Evolutionary conservation across 2,888 invertebrate genomes (phyloP), one percentile per base, ranked within the genome.

Genomic region (Drosophila meridiana): DNA sequence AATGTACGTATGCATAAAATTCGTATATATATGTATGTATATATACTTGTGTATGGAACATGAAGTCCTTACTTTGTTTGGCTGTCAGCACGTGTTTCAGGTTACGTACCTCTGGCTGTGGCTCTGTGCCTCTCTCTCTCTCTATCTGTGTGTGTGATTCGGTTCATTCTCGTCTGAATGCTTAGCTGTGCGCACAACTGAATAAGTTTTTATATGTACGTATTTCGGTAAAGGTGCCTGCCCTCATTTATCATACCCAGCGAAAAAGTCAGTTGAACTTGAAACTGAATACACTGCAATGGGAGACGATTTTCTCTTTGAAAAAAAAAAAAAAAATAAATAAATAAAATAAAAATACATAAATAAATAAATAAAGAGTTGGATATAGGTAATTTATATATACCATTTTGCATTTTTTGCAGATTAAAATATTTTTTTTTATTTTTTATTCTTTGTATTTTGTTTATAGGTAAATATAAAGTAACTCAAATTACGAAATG

Each of bases 61-160:
- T 66, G 53, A 26, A 61, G 64, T 67, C 62, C 75, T 68, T 42
- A 57, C 75, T 48, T 50, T 84, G 76, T 84, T 83, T 89, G 87
- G 50, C 69, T 67, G 56, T 52, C 74, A 62, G 89, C 73, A 89
- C 84, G 84, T 84, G 84, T 89, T 89, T 73, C 65, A 73, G 69
- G 52, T 65, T 70, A 63, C 73, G 20, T 20, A 20, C 71, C 68
- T 63, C 42, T 50, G 61, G 45, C 57, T 64, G 55, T 43, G 48
- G 34, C 32, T 47, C n/a, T 50, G n/a, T 20, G 20, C 8, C 2
- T 42, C 6, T n/a, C 42, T 42, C 14, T 7, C 2, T 1, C 8
- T 36, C 36, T 36, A 4, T 13, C 38, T 13, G 13, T 38, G 38
- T 13, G 6, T 14, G 6, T 20, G 20, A 20, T 36, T 14, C 36